Evolutionary conservation across 2,113 vertebrate species (phyloP), one percentile per base, ranked within the genome.

Genomic region (Hypanus sabinus): DNA sequence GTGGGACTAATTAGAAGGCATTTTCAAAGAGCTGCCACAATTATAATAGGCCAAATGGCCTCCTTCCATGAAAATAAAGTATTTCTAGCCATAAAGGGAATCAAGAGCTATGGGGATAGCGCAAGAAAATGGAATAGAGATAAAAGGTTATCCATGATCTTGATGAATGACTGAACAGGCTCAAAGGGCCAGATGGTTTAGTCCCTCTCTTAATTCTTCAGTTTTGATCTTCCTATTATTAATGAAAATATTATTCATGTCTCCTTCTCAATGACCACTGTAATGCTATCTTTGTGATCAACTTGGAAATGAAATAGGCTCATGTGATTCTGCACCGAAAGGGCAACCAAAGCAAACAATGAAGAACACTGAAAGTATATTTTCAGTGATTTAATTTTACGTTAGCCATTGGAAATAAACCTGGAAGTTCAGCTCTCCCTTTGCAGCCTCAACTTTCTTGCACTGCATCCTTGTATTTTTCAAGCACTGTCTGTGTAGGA

Each of bases 401-500:
- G 70, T 92, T 92, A 20, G 10, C 24, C 55, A 70, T 93, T 75
- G 91, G 46, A 90, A 46, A 55, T 75, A 70, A 55, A 30, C 65
- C 68, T 14, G 70, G 24, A 55, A 36, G 70, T 46, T 93, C 73
- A 38, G 73, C 68, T 93, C 20, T 93, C 27, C 27, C 55, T 92
- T 11, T 55, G 68, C 38, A 93, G 68, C 70, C 91, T 75, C 11
- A 36, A 38, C 73, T 73, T 93, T 90, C 60, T 55, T 11, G 70
- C 70, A 93, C 73, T 90, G n/a, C 62, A 73, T 93, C 91, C 70
- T 55, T 93, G 38, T 93, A 93, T 93, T 93, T 71, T 73, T 93
- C 91, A 93, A 75, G 91, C 46, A 46, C 91, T 46, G 68, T 38
- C 91, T 93, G 68, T 75, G 36, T 22, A 55, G 36, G 70, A 55